Evolutionary conservation across 2,797 vertebrate species (phyloP).

Genomic region (Nyctalus aviator): DNA sequence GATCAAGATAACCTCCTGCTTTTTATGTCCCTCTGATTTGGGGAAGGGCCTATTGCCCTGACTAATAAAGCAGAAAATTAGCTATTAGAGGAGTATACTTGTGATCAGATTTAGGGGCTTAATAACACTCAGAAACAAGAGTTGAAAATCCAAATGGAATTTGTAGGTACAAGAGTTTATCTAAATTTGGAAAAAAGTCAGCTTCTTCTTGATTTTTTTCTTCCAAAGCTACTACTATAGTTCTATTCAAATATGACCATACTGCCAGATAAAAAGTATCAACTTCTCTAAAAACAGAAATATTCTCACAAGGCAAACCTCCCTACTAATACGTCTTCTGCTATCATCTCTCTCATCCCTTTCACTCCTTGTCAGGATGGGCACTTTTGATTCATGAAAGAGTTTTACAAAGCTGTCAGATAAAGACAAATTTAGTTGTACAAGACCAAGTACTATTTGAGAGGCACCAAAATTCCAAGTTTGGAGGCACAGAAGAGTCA

Average conservation of each 20-base stretch:
- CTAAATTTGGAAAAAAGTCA: neutral
- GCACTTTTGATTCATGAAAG: neutral
- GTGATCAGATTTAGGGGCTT: neutral
- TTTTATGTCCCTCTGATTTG: constrained; percentile 57
- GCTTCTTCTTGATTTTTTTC: constrained; percentile 20
- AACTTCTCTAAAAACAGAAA: constrained; percentile 15
- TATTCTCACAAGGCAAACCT: neutral
- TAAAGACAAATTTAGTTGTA: neutral
- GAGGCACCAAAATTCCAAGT: neutral
- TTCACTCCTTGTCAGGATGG: no score
- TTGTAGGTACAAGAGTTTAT: constrained; percentile 24
- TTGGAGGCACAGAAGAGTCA: neutral
- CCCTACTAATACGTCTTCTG: neutral
- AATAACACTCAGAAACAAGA: constrained; percentile 28
- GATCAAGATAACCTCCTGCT: constrained; percentile 5
- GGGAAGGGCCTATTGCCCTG: constrained; percentile 42
- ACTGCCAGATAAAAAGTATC: neutral
- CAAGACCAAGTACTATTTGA: accelerated
- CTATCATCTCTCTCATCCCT: neutral
- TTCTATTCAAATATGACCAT: neutral
- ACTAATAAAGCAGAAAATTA: constrained; percentile 77
- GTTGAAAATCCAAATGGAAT: constrained; percentile 49
- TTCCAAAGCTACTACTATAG: neutral
- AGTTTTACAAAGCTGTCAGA: neutral
- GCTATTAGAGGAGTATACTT: constrained; percentile 25